Conservation (phyloP, 2,113 vertebrate species). For the Elephas maximus region DNA sequence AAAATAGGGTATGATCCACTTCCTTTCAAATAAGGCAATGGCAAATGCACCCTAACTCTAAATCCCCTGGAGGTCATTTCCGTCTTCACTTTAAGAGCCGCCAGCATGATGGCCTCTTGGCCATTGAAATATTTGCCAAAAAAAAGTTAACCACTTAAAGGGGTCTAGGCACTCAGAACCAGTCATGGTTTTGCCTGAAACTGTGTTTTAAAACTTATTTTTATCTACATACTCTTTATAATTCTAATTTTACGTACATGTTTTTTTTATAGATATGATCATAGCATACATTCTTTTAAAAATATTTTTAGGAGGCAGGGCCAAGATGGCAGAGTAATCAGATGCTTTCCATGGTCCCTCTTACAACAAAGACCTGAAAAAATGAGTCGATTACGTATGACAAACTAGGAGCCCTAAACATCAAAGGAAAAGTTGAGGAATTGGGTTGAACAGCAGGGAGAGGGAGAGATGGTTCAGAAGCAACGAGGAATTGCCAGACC, state of each 20-base stretch:
- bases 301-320: background rate
- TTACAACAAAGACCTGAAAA: no score
- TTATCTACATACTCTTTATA: background rate
- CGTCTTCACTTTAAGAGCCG: background rate
- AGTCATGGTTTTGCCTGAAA: background rate
- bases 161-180: background rate
- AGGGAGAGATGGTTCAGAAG: no score
- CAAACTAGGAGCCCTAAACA: no score
- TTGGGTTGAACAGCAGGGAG: no score
- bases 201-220: background rate
- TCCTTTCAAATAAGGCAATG: background rate
- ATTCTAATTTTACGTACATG: conserved; percentile 11
- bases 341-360: no score
- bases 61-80: background rate
- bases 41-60: background rate
- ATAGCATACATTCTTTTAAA: background rate
- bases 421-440: no score
- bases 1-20: background rate
- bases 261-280: background rate
- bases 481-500: no score
- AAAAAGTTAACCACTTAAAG: background rate
- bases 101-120: background rate
- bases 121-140: background rate
- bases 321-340: no score
- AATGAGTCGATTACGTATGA: no score